Percentiles rank a stretch among this genome's conserved stretches.
Evolutionary conservation across 1,140 invertebrate genomes (phyloP).

Genomic region (Ptiloglossa arizonensis): DNA sequence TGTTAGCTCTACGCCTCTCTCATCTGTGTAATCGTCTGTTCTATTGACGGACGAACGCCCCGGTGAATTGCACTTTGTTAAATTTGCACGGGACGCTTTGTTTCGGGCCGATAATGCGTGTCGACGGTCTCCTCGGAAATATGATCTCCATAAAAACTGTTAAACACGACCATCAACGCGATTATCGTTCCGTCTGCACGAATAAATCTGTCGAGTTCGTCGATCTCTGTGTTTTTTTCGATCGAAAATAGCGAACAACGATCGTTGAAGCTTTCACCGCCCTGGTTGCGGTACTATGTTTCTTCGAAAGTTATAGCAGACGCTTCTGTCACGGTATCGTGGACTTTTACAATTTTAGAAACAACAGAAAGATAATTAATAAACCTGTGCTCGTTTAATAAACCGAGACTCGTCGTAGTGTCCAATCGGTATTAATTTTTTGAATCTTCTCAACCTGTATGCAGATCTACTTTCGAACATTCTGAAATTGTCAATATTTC

Average conservation of each 20-base stretch:
- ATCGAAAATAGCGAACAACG: not conserved
- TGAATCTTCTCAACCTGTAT: too few relatives aligned
- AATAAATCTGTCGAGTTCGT: not conserved
- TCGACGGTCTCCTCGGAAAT: not conserved
- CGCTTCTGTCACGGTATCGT: too few relatives aligned
- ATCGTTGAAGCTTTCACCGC: too few relatives aligned
- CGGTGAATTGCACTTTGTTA: constrained; percentile 32
- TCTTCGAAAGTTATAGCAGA: too few relatives aligned
- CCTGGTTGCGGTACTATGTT: too few relatives aligned
- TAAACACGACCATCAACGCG: not conserved
- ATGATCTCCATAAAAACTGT: constrained; percentile 18
- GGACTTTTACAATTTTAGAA: too few relatives aligned
- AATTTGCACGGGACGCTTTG: constrained; percentile 19
- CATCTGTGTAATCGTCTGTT: constrained; percentile 23
- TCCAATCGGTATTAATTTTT: too few relatives aligned
- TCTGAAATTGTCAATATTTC: too few relatives aligned
- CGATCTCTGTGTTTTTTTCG: not conserved
- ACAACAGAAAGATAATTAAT: too few relatives aligned
- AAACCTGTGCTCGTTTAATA: too few relatives aligned
- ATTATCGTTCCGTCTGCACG: not conserved
- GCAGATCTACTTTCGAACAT: too few relatives aligned
- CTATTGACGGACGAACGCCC: constrained; percentile 1
- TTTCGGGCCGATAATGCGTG: constrained; percentile 1
- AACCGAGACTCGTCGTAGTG: too few relatives aligned
- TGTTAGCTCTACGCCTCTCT: not conserved